phyloP scores from a whole-genome alignment of 2,113 vertebrate genomes.

The Leuciscus idus region DNA sequence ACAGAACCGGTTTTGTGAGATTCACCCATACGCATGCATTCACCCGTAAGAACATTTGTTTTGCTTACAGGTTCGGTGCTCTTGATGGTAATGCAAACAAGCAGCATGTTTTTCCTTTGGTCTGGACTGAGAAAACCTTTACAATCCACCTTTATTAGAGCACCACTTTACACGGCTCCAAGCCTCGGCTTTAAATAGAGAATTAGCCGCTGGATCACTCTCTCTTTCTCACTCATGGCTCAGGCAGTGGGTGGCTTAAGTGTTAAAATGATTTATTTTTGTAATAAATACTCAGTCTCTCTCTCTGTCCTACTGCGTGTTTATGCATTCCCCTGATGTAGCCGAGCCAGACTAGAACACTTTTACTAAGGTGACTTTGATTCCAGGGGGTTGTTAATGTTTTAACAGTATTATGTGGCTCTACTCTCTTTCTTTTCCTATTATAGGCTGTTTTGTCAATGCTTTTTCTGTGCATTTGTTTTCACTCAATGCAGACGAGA shows the following conservation, averaged over 20 bases:
- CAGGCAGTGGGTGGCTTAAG: slow-evolving; percentile 59
- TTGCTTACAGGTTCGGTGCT: background rate
- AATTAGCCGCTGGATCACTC: slow-evolving; percentile 51
- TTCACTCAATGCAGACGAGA: slow-evolving; percentile 5
- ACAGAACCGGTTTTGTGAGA: background rate
- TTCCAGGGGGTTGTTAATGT: slow-evolving; percentile 62
- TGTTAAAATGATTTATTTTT: slow-evolving; percentile 63
- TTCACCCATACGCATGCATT: background rate
- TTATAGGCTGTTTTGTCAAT: slow-evolving; percentile 14
- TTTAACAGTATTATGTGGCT: slow-evolving; percentile 56
- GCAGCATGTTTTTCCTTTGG: background rate
- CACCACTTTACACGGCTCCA: slow-evolving; percentile 42
- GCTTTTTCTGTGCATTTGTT: slow-evolving; percentile 4
- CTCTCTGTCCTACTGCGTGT: slow-evolving; percentile 36
- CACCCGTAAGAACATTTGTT: background rate
- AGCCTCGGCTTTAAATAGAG: slow-evolving; percentile 55
- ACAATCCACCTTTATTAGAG: slow-evolving; percentile 50
- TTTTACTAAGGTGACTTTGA: slow-evolving; percentile 72
- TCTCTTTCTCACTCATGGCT: slow-evolving; percentile 39
- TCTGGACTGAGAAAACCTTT: background rate
- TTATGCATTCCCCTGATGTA: slow-evolving; percentile 49
- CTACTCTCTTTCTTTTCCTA: slow-evolving; percentile 31
- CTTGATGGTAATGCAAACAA: background rate
- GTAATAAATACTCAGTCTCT: slow-evolving; percentile 56
- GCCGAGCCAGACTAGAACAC: slow-evolving; percentile 41